phyloP scores from a whole-genome alignment of 2,888 invertebrate species.

The Agrochola circellaris region DNA sequence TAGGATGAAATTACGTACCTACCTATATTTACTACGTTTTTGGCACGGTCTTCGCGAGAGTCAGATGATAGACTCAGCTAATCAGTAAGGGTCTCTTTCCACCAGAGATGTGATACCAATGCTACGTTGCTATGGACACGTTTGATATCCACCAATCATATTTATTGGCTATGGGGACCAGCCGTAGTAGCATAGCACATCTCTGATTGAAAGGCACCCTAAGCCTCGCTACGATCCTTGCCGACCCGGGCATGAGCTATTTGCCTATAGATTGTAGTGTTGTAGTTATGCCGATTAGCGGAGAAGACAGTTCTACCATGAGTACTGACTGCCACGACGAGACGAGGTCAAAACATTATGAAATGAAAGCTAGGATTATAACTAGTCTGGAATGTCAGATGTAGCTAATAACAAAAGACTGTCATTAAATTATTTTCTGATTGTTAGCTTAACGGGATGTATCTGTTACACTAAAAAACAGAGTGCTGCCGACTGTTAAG shows the following conservation, averaged over 20 bases:
- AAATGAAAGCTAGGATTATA: constrained; percentile 13
- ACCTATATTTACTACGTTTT: neutral
- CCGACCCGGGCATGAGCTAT: neutral
- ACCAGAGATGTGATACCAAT: too few species aligned
- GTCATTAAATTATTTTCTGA: constrained; percentile 11
- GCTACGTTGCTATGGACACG: too few species aligned
- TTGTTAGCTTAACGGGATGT: neutral
- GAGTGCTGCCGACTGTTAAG: neutral
- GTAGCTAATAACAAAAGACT: neutral
- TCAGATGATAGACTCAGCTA: neutral
- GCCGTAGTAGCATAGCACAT: too few species aligned
- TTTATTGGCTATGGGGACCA: too few species aligned
- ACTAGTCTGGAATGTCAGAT: constrained; percentile 8
- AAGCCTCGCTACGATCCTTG: neutral
- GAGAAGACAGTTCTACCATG: neutral
- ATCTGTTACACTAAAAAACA: neutral
- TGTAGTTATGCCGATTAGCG: neutral
- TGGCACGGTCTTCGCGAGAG: neutral
- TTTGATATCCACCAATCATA: too few species aligned
- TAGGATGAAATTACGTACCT: neutral
- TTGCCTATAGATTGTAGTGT: neutral
- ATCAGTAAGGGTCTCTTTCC: neutral
- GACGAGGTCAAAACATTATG: neutral
- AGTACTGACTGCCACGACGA: neutral
- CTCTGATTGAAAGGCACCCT: too few species aligned